Evolutionary conservation across 35 echinoderm and acorn worm genomes (phyloP).

Genomic region (Ptychodera flava): DNA sequence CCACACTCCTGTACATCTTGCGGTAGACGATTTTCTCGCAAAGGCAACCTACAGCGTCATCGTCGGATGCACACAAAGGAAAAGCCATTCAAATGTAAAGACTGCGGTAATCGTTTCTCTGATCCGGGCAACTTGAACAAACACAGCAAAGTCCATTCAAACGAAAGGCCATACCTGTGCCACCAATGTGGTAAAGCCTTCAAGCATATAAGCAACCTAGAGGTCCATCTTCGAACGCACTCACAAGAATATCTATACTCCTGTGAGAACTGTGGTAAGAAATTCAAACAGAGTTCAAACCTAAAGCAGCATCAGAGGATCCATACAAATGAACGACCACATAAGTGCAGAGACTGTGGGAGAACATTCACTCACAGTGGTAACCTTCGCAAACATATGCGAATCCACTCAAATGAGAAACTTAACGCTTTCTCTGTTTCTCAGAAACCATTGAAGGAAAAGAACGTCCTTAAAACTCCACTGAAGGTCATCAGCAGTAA

Average conservation of each 20-base stretch:
- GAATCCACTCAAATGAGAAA: neutral
- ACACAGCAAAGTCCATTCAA: neutral
- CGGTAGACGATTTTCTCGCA: neutral
- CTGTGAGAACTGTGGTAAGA: slow-evolving; percentile 16
- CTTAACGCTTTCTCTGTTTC: no score
- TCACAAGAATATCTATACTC: neutral
- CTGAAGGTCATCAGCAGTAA: no score
- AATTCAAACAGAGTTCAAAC: neutral
- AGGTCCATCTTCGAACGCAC: neutral
- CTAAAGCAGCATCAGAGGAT: neutral
- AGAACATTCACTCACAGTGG: neutral
- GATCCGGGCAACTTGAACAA: neutral
- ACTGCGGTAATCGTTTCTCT: slow-evolving; percentile 6
- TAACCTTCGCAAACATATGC: neutral
- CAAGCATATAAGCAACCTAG: neutral
- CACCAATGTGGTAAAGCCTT: slow-evolving; percentile 2
- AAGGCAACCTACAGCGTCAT: neutral
- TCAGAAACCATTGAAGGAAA: no score
- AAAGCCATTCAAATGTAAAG: neutral
- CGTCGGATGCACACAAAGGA: neutral
- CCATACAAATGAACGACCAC: neutral
- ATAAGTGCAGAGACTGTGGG: slow-evolving; percentile 4
- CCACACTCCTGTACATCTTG: neutral
- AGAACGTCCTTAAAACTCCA: no score
- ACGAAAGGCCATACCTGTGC: neutral